These are phyloP conservation scores for Vidua macroura DNA, from an alignment of 2,113 vertebrate species.

Conservation along the genomic window DNA sequence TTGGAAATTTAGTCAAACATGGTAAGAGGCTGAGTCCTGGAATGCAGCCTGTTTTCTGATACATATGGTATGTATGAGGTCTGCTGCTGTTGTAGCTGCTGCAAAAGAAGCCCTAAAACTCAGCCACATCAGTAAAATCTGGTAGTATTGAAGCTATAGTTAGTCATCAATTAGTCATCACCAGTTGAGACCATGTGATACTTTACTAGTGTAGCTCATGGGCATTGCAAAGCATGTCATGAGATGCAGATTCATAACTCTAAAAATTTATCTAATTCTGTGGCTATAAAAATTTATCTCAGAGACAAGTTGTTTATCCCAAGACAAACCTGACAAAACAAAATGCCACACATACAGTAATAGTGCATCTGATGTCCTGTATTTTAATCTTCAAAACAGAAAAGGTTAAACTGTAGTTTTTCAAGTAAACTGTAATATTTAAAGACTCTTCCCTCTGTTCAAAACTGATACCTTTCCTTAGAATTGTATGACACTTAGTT, in stretches of 20 bases:
- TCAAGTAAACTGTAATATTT: neutral
- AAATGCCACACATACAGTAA: neutral
- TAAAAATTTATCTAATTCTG: neutral
- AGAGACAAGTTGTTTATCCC: neutral
- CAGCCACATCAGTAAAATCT: neutral
- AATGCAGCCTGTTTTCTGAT: neutral
- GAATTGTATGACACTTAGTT: neutral
- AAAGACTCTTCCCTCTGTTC: neutral
- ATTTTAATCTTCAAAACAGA: neutral
- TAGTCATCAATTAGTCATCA: neutral
- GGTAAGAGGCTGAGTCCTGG: neutral
- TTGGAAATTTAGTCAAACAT: neutral
- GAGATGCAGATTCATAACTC: neutral
- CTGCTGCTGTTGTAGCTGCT: neutral
- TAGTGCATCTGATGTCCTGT: neutral
- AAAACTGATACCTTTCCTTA: neutral
- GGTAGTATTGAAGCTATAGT: neutral
- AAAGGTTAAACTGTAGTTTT: neutral
- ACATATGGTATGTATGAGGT: fast-evolving
- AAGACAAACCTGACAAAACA: neutral
- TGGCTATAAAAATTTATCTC: neutral
- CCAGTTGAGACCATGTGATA: neutral
- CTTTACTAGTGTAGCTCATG: neutral
- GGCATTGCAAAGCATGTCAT: neutral
- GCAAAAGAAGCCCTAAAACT: neutral